Base-by-base conservation (phyloP, 2,113 vertebrate species). In the Tupaia chinensis region DNA sequence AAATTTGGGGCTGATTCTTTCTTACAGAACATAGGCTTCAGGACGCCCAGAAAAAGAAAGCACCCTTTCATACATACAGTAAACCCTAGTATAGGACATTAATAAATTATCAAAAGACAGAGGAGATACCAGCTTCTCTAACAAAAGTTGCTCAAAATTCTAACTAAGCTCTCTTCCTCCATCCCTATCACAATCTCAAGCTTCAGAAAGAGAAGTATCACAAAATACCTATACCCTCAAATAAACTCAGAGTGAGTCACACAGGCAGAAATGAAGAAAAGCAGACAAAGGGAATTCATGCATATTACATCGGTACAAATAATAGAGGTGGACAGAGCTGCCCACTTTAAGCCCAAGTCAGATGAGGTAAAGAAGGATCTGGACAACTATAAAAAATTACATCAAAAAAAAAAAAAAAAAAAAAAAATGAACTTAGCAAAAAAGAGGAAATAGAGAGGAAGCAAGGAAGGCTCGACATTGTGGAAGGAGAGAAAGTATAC, bases 241-340 rank as follows among this genome's bases (percentile, higher is more conserved):
- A 78, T 7, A 78, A 91, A 91, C 44, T 77, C 54, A 76, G 27
- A 93, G 32, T 12, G 74, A 87, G 44, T 61, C 11, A 56, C 25
- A 63, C 32, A 74, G 78, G 34, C 34, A 76, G 56, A 87, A 95
- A 70, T 89, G 25, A 80, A 78, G 61, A 80, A 80, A 94, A 89
- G 73, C 9, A 79, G 17, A 56, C 60, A 81, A 70, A 95, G 69
- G 81, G 54, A 93, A 90, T 77, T 69, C 34, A 66, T 14, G 12
- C 7, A 27, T 80, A 44, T 58, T 80, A 70, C 63, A 63, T 16
- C 16, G 87, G 53, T 68, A n/a, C 19, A 63, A 87, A 61, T 4
- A 69, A 17, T 3, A 77, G 61, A 78, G 65, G 1, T 88, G n/a
- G 23, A 83, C 22, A 82, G 63, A 25, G n/a, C 29, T 65, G 29